These are phyloP conservation scores for Eupeodes latifasciatus DNA, from an alignment of 2,888 invertebrate genomes.

Conservation along the genomic window DNA sequence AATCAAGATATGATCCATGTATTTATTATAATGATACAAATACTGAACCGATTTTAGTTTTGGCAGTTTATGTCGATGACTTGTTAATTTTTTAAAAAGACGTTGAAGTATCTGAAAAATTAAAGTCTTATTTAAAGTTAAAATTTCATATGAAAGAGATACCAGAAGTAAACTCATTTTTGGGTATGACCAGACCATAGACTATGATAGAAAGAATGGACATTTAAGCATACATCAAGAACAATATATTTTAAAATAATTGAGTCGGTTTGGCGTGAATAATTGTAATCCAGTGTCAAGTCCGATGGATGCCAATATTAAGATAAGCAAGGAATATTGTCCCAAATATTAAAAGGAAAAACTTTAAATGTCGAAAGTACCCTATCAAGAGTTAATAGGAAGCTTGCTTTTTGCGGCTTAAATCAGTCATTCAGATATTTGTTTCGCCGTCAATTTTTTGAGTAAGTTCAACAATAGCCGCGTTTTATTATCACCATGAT, in stretches of 20 bases:
- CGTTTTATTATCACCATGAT: too few species aligned
- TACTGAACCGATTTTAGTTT: background rate
- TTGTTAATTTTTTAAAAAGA: background rate
- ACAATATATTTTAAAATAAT: constrained; percentile 28
- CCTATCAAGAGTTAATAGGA: constrained; percentile 1
- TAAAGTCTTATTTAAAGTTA: background rate
- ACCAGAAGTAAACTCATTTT: background rate
- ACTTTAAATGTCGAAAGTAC: background rate
- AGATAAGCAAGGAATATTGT: too few species aligned
- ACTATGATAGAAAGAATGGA: background rate
- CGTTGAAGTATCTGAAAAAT: background rate
- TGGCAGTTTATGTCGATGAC: constrained; percentile 8
- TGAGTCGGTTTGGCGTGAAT: constrained; percentile 3
- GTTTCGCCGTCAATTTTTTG: background rate
- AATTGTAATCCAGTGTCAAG: constrained; percentile 29
- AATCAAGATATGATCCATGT: constrained; percentile 24
- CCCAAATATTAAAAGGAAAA: background rate
- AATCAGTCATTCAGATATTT: too few species aligned
- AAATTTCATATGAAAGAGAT: background rate
- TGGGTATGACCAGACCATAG: background rate
- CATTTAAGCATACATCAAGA: constrained; percentile 2
- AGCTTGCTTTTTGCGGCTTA: constrained; percentile 7
- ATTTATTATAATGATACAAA: too few species aligned
- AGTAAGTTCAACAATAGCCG: background rate
- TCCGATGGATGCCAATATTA: too few species aligned